phyloP scores from a whole-genome alignment of 2,797 vertebrate genomes.

The Microctenopoma lineatum region DNA sequence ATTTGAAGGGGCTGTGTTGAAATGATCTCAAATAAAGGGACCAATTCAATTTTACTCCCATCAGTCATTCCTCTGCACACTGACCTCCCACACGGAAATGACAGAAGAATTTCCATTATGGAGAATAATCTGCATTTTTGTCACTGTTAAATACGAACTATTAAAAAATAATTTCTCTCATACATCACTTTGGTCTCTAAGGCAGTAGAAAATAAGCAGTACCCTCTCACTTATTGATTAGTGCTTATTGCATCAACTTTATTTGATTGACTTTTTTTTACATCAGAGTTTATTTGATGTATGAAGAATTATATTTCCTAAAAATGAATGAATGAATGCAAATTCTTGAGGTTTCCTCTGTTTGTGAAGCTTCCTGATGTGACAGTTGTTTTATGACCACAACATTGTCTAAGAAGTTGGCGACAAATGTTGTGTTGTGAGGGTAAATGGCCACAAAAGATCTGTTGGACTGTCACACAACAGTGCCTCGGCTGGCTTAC shows the following conservation, averaged over 20 bases:
- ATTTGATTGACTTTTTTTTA: no score
- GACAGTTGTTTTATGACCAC: background rate
- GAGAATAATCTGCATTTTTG: conserved; percentile 28
- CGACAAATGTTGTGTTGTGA: background rate
- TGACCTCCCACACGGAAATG: conserved; percentile 30
- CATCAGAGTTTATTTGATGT: conserved; percentile 23
- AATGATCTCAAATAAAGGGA: conserved; percentile 49
- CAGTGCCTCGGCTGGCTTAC: background rate
- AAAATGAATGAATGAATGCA: conserved; percentile 30
- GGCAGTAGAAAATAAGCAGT: conserved; percentile 32
- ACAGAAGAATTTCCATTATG: conserved; percentile 17
- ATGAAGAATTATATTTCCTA: conserved; percentile 47
- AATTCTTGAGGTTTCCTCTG: conserved; percentile 36
- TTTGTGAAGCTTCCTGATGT: conserved; percentile 38
- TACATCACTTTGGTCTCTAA: conserved; percentile 20
- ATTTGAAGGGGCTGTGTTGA: conserved; percentile 20
- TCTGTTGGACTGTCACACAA: background rate
- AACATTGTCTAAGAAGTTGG: conserved; percentile 3
- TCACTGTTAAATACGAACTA: no score
- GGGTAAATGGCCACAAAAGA: background rate
- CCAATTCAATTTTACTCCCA: conserved; percentile 38
- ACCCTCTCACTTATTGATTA: conserved; percentile 26
- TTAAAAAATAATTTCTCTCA: conserved; percentile 52
- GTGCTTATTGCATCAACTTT: conserved; percentile 45
- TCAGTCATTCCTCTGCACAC: conserved; percentile 24